Base-by-base conservation (phyloP, 2,113 vertebrate genomes). In the Plestiodon gilberti region DNA sequence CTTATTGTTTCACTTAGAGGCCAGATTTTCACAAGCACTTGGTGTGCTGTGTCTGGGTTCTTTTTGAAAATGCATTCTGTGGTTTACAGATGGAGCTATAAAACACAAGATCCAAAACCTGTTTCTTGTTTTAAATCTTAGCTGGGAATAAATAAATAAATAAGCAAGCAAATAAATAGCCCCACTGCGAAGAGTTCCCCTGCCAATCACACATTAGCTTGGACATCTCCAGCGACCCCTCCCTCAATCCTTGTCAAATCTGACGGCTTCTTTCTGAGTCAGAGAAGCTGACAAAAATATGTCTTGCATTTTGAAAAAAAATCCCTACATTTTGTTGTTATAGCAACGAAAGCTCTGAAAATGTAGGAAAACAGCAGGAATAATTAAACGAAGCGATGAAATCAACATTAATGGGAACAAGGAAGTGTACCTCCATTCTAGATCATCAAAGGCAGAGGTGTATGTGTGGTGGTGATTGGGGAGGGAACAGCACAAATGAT, bases 281-380 rank as follows among this genome's bases (percentile, higher is more conserved):
- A 74, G 76, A 88, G 35, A 9, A 78, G 55, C 73, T 75, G 67
- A 78, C 67, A 48, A 79, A 82, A 74, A 82, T 67, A 71, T 83
- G 78, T 86, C 65, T 82, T 78, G 22, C 84, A 79, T 74, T 83
- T 79, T 73, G 40, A 57, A 82, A 80, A 75, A 81, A 88, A 86
- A 87, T 64, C 69, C 82, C 88, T 89, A 71, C 86, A 89, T 93
- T 90, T 89, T 65, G 92, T 93, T 73, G 92, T 89, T 89, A 89
- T 89, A 87, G 86, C 88, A 91, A 93, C 92, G 33, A 87, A 82
- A 88, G 88, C 77, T 75, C 81, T 71, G 86, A 86, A 91, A 93
- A 88, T 91, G 84, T 84, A 89, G 81, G 84, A 87, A 91, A 91
- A 88, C 91, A 90, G 91, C 87, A 90, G 91, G 88, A 90, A 86